A percentile compares a stretch with the other conserved stretches of the same genome.
Evolutionary conservation across 2,888 invertebrate species (phyloP).

Genomic region (Baronia brevicornis): DNA sequence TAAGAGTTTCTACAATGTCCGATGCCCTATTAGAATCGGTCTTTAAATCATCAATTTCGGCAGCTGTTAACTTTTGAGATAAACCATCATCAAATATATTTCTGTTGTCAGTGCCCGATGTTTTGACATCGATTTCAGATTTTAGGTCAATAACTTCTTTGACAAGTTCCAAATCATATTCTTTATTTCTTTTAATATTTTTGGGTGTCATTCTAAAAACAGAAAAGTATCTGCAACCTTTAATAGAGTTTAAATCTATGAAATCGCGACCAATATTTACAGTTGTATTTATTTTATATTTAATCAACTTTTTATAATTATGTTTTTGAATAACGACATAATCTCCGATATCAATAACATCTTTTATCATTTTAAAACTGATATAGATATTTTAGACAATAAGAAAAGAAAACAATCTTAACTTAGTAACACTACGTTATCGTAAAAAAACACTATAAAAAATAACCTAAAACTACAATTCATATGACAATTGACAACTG

Average conservation of each 20-base stretch:
- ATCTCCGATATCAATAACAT: slow-evolving; percentile 78
- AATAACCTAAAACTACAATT: too few relatives aligned
- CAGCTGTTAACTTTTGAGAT: slow-evolving; percentile 88
- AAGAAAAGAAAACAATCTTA: neutral
- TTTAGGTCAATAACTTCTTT: slow-evolving; percentile 64
- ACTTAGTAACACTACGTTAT: neutral
- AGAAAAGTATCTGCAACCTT: slow-evolving; percentile 82
- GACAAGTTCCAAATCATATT: slow-evolving; percentile 72
- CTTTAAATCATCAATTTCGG: slow-evolving; percentile 87
- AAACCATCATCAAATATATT: slow-evolving; percentile 85
- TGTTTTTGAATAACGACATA: slow-evolving; percentile 86
- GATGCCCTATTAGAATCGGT: slow-evolving; percentile 85
- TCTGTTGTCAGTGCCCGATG: slow-evolving; percentile 88
- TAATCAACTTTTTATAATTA: slow-evolving; percentile 85
- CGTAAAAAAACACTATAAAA: slow-evolving; percentile 1
- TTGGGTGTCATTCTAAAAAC: slow-evolving; percentile 84
- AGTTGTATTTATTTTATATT: slow-evolving; percentile 78
- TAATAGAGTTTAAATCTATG: slow-evolving; percentile 79
- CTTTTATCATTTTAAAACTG: slow-evolving; percentile 20
- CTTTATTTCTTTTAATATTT: slow-evolving; percentile 69
- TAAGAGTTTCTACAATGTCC: slow-evolving; percentile 89
- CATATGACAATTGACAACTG: too few relatives aligned
- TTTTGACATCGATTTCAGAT: slow-evolving; percentile 78
- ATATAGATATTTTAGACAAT: slow-evolving; percentile 3
- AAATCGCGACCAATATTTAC: slow-evolving; percentile 82